These are phyloP conservation scores for Dryas iulia DNA, from an alignment of 1,140 invertebrate genomes.

Conservation along the genomic window DNA sequence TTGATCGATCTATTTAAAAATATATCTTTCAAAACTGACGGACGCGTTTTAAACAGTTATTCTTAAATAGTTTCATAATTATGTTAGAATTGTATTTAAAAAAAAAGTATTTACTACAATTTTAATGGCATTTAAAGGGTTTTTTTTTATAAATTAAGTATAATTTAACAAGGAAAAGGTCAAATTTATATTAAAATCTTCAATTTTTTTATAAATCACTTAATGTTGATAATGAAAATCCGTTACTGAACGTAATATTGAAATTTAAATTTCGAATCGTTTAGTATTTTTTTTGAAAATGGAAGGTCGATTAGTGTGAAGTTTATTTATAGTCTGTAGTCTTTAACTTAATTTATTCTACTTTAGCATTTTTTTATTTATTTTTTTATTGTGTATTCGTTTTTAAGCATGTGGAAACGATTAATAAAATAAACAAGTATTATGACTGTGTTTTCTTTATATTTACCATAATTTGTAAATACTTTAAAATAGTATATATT, in stretches of 20 bases:
- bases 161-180: no score
- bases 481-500: no score
- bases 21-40: conserved; percentile 14
- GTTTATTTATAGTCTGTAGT: background rate
- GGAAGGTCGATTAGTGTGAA: no score
- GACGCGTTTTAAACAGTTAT: conserved; percentile 24
- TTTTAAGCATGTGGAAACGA: conserved; percentile 16
- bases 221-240: no score
- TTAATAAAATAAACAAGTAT: conserved; percentile 7
- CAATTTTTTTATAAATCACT: no score
- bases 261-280: no score
- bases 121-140: background rate
- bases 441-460: background rate
- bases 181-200: no score
- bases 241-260: no score
- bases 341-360: background rate
- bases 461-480: background rate
- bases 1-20: conserved; percentile 8
- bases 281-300: no score
- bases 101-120: background rate
- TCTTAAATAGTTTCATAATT: conserved; percentile 4
- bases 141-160: background rate
- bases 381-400: conserved; percentile 2
- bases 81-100: background rate
- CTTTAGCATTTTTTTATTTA: background rate